Conservation (phyloP, 2,797 vertebrate genomes). For the Argyrosomus regius region DNA sequence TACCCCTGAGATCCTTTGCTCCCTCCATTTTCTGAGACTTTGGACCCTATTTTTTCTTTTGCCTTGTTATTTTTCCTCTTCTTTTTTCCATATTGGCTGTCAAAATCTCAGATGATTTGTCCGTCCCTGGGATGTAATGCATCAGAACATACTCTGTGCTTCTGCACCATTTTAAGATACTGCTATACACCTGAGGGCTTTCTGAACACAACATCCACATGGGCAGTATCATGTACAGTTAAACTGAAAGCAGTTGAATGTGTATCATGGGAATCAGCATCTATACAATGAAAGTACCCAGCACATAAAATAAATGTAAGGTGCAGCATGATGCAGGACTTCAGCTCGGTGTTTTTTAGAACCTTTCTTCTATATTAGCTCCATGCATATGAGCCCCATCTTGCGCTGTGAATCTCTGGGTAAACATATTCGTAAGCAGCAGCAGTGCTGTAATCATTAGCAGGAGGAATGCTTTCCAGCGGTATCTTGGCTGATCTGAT, state of each 20-base stretch:
- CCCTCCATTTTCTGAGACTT: slow-evolving; percentile 82
- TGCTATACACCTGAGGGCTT: slow-evolving; percentile 39
- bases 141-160: slow-evolving; percentile 40
- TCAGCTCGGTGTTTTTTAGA: slow-evolving; percentile 13
- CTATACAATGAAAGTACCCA: slow-evolving; percentile 27
- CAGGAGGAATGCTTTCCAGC: slow-evolving; percentile 63
- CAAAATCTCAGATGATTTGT: slow-evolving; percentile 88
- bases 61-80: slow-evolving; percentile 70
- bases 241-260: slow-evolving; percentile 43
- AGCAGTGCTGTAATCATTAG: slow-evolving; percentile 73
- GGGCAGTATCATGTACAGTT: slow-evolving; percentile 29
- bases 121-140: slow-evolving; percentile 72
- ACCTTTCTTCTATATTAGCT: slow-evolving; percentile 33
- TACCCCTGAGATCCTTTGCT: slow-evolving; percentile 87
- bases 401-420: slow-evolving; percentile 41
- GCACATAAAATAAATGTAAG: slow-evolving; percentile 30
- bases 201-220: slow-evolving; percentile 35
- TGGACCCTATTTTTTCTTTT: slow-evolving; percentile 67
- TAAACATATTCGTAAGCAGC: slow-evolving; percentile 67
- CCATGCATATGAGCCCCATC: slow-evolving; percentile 36
- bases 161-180: slow-evolving; percentile 63
- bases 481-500: slow-evolving; percentile 75
- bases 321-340: slow-evolving; percentile 11
- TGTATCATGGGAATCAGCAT: slow-evolving; percentile 43
- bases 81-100: slow-evolving; percentile 87